Percentiles rank a stretch among this genome's conserved stretches.
These are phyloP conservation scores for Perca fluviatilis DNA, from an alignment of 2,113 vertebrate species.

Conservation along the genomic window DNA sequence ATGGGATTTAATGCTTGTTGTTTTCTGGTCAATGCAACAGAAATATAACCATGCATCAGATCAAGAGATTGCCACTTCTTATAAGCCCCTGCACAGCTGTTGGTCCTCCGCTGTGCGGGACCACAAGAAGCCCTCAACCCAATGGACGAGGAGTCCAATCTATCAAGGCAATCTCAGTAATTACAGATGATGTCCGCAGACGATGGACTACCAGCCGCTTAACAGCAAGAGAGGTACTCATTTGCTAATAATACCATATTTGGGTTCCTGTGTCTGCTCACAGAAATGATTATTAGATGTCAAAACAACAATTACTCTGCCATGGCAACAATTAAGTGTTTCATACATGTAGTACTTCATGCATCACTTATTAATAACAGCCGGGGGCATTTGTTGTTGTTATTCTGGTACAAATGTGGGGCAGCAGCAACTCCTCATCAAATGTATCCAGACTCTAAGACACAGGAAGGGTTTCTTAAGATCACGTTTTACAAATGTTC, in stretches of 20 bases:
- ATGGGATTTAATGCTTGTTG: neutral
- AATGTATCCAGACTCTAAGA: neutral
- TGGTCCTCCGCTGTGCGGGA: neutral
- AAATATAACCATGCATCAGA: slow-evolving; percentile 7
- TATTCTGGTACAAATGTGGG: neutral
- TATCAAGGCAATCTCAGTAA: slow-evolving; percentile 56
- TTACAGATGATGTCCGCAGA: slow-evolving; percentile 32
- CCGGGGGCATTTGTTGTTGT: slow-evolving; percentile 5
- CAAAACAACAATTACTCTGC: slow-evolving; percentile 9
- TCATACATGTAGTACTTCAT: slow-evolving; percentile 1
- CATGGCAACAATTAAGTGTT: slow-evolving; percentile 36
- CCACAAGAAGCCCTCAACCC: slow-evolving; percentile 22
- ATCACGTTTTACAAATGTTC: neutral
- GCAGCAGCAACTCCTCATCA: neutral
- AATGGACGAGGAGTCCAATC: slow-evolving; percentile 20
- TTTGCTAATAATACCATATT: slow-evolving; percentile 52
- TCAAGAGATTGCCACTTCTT: neutral
- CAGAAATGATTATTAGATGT: slow-evolving; percentile 6
- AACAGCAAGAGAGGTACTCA: slow-evolving; percentile 45
- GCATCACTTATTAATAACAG: neutral
- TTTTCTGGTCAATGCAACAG: slow-evolving; percentile 1
- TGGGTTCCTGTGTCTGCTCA: slow-evolving; percentile 10
- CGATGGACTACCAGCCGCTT: slow-evolving; percentile 3
- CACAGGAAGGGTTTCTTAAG: neutral
- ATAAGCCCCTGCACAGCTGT: slow-evolving; percentile 20